A percentile compares a stretch with the other conserved stretches of the same genome.
Evolutionary conservation across 1,140 invertebrate species (phyloP).

Genomic region (Leptinotarsa lineolata): DNA sequence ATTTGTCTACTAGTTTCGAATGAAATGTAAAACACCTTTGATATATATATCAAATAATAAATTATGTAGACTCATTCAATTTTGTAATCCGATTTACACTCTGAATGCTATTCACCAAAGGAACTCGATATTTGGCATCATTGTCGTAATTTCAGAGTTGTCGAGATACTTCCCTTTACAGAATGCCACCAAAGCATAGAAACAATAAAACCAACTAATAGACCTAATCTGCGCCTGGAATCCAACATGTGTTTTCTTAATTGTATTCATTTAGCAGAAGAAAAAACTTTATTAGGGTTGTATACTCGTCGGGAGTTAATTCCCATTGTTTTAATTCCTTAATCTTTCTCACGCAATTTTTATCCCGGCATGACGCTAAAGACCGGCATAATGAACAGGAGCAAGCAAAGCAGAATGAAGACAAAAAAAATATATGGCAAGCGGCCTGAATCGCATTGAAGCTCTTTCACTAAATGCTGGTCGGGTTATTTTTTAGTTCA

Average conservation of each 20-base stretch:
- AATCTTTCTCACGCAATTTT: slow-evolving; percentile 27
- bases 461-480: slow-evolving; percentile 23
- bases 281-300: slow-evolving; percentile 24
- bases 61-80: no score
- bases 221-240: slow-evolving; percentile 12
- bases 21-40: no score
- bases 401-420: slow-evolving; percentile 9
- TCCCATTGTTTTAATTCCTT: slow-evolving; percentile 29
- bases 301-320: slow-evolving; percentile 13
- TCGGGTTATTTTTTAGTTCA: slow-evolving; percentile 34
- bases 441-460: slow-evolving; percentile 17
- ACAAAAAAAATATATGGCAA: slow-evolving; percentile 3
- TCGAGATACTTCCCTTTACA: background rate
- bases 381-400: slow-evolving; percentile 25
- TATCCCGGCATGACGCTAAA: slow-evolving; percentile 19
- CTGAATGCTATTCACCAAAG: no score
- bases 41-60: no score
- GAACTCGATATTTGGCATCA: no score
- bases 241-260: slow-evolving; percentile 26
- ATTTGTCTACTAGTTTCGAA: no score
- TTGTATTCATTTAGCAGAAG: slow-evolving; percentile 23
- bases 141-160: background rate
- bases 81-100: no score
- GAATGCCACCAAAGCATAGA: slow-evolving; percentile 12
- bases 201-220: slow-evolving; percentile 17